A percentile compares a stretch with the other conserved stretches of the same genome.
These are phyloP conservation scores for Phoebastria nigripes DNA, from an alignment of 2,797 vertebrate genomes.

Conservation along the genomic window DNA sequence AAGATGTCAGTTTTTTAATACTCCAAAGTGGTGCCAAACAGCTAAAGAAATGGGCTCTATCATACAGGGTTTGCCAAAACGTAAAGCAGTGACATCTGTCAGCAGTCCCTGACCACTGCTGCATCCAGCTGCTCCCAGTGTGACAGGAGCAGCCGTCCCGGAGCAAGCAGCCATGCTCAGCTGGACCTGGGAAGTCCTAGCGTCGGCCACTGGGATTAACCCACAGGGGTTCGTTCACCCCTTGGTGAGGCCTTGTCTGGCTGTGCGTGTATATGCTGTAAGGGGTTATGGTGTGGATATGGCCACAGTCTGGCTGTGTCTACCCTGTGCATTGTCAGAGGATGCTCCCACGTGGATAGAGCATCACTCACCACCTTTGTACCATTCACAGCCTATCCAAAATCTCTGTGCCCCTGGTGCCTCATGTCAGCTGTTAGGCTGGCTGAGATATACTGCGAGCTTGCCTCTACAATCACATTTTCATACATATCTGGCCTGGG, in stretches of 20 bases:
- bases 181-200: neutral
- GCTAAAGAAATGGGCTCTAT: neutral
- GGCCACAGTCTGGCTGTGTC: neutral
- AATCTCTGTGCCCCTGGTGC: neutral
- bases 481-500: neutral
- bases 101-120: neutral
- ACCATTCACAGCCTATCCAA: neutral
- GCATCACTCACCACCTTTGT: neutral
- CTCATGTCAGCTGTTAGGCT: neutral
- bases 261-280: neutral
- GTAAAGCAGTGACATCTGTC: neutral
- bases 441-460: neutral
- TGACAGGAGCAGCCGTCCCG: neutral
- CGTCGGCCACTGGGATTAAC: neutral
- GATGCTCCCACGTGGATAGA: accelerated
- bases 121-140: neutral
- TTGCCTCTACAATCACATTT: neutral
- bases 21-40: neutral
- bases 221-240: neutral
- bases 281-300: neutral
- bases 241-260: neutral
- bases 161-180: neutral
- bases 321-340: neutral
- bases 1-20: neutral
- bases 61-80: neutral